Conservation (phyloP, 1,140 invertebrate genomes). For the Bombus sylvicola region DNA sequence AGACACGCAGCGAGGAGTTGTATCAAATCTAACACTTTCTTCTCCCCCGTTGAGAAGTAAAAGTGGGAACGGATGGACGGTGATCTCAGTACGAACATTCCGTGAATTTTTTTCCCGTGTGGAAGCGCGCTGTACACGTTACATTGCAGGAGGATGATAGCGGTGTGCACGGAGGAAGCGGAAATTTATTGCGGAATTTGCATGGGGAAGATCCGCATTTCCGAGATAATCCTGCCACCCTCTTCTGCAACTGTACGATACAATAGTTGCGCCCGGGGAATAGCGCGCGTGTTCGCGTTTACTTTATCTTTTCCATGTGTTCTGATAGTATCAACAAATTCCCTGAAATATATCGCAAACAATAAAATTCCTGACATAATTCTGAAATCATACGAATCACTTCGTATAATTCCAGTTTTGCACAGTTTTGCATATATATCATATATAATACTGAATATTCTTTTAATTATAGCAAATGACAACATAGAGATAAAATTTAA, state of each 20-base stretch:
- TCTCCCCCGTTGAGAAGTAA: not conserved
- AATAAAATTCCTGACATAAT: not conserved
- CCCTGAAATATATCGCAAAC: not conserved
- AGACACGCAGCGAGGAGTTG: slow-evolving; percentile 26
- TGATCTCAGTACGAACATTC: slow-evolving; percentile 49
- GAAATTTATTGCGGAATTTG: slow-evolving; percentile 67
- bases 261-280: slow-evolving; percentile 9
- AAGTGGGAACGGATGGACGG: slow-evolving; percentile 50
- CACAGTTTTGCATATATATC: rapidly evolving
- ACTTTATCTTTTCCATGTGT: not conserved
- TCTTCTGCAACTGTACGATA: not conserved
- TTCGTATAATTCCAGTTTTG: not conserved
- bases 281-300: not conserved
- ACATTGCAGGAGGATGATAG: slow-evolving; percentile 3
- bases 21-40: slow-evolving; percentile 37
- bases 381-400: not conserved
- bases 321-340: not conserved
- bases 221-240: slow-evolving; percentile 48
- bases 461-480: not conserved
- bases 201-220: slow-evolving; percentile 51
- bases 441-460: not conserved
- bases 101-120: slow-evolving; percentile 41
- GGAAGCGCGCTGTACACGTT: slow-evolving; percentile 12
- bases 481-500: not conserved
- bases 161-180: slow-evolving; percentile 34